These are phyloP conservation scores for Nothobranchius furzeri DNA, from an alignment of 2,113 vertebrate species.

Conservation along the genomic window DNA sequence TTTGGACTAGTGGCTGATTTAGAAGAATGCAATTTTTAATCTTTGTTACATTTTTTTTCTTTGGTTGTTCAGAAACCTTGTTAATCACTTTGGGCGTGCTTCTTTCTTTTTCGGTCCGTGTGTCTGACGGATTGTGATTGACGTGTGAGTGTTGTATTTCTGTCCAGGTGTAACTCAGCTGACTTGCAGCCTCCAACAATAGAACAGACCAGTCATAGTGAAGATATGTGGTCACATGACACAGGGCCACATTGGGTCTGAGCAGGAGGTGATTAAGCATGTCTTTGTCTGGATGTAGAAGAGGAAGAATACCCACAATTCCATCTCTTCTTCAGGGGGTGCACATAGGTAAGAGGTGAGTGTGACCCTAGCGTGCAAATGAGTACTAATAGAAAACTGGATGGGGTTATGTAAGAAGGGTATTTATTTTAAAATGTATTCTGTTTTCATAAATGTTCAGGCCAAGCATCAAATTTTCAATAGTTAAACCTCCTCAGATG, in stretches of 20 bases:
- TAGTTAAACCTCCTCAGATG: too few species aligned
- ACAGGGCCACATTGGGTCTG: slow-evolving; percentile 51
- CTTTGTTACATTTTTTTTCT: too few species aligned
- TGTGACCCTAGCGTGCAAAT: slow-evolving; percentile 5
- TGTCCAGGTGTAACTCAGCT: slow-evolving; percentile 52
- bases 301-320: slow-evolving; percentile 48
- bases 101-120: slow-evolving; percentile 1
- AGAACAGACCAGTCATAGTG: slow-evolving; percentile 65
- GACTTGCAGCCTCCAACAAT: slow-evolving; percentile 69
- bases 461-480: too few species aligned
- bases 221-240: slow-evolving; percentile 60
- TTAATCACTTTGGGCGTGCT: background rate
- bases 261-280: slow-evolving; percentile 48
- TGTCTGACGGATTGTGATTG: background rate
- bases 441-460: too few species aligned
- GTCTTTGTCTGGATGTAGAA: slow-evolving; percentile 56
- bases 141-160: slow-evolving; percentile 41
- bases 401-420: too few species aligned
- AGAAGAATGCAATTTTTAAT: too few species aligned
- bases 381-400: background rate
- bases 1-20: too few species aligned
- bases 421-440: too few species aligned
- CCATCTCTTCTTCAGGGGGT: slow-evolving; percentile 34
- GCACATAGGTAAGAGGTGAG: slow-evolving; percentile 47
- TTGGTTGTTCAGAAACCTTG: too few species aligned